Conservation (phyloP, 2,797 vertebrate genomes). For the Thaleichthys pacificus region DNA sequence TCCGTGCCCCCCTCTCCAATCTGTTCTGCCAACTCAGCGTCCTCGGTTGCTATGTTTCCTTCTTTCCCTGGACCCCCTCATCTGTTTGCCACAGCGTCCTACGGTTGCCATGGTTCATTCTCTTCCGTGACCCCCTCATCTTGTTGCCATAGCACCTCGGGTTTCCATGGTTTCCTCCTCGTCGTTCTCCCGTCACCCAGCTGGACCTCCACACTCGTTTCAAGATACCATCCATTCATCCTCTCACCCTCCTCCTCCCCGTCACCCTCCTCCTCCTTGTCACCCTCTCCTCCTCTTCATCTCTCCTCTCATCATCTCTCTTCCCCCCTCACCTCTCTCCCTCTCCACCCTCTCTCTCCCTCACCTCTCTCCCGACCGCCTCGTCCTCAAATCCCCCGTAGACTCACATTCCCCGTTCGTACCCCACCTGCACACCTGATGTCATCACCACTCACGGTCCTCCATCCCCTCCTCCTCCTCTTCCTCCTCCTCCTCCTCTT, state of each 20-base stretch:
- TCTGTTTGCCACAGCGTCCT: no score
- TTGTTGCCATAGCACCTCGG: no score
- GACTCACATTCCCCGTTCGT: constrained; percentile 71
- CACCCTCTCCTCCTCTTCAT: constrained; percentile 38
- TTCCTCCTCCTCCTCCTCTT: constrained; percentile 80
- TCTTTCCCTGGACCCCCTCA: no score
- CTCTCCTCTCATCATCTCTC: not conserved
- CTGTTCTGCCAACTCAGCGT: no score
- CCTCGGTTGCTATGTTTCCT: no score
- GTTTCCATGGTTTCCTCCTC: not conserved
- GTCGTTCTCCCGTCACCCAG: constrained; percentile 1
- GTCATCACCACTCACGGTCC: constrained; percentile 83
- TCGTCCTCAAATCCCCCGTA: constrained; percentile 69
- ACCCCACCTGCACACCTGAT: constrained; percentile 79
- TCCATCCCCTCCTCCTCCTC: constrained; percentile 67
- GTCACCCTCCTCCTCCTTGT: constrained; percentile 49
- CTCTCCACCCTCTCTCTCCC: constrained; percentile 36
- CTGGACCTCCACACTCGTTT: constrained; percentile 25
- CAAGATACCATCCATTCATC: not conserved
- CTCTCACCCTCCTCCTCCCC: not conserved
- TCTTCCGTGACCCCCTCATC: not conserved
- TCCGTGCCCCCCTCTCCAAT: no score
- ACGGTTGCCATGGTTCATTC: no score
- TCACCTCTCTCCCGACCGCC: constrained; percentile 40
- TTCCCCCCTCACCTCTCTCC: constrained; percentile 1